Percentiles rank a stretch among this genome's conserved stretches.
Evolutionary conservation across 2,113 vertebrate species (phyloP).

Genomic region (Oryzias woworae): DNA sequence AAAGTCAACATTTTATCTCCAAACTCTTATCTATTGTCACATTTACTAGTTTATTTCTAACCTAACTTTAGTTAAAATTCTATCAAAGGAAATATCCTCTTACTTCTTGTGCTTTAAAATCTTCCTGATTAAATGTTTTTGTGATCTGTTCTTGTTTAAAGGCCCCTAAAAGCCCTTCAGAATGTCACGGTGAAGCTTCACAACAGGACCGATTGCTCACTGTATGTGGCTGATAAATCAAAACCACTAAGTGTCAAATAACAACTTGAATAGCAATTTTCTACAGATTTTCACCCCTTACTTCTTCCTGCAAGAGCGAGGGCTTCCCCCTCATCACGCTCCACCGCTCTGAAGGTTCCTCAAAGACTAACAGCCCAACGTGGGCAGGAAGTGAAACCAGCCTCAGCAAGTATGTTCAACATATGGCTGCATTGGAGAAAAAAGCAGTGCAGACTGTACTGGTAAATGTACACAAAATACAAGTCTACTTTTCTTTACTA

Average conservation of each 20-base stretch:
- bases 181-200: conserved; percentile 36
- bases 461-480: no score
- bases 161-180: conserved; percentile 30
- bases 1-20: background rate
- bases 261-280: conserved; percentile 75
- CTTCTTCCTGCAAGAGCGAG: conserved; percentile 56
- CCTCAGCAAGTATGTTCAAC: conserved; percentile 55
- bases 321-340: conserved; percentile 7
- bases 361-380: conserved; percentile 38
- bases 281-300: conserved; percentile 54
- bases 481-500: no score
- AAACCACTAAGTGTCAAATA: conserved; percentile 74
- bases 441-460: conserved; percentile 2
- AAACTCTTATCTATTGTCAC: background rate
- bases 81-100: conserved; percentile 36
- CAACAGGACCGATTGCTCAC: conserved; percentile 52
- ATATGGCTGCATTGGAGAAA: conserved; percentile 38
- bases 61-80: conserved; percentile 5
- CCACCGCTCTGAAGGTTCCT: conserved; percentile 32
- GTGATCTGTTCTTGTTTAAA: conserved; percentile 30
- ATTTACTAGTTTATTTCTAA: conserved; percentile 4
- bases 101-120: conserved; percentile 8
- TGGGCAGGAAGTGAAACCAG: conserved; percentile 48
- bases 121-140: conserved; percentile 56
- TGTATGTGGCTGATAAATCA: conserved; percentile 60